A percentile compares a stretch with the other conserved stretches of the same genome.
These are phyloP conservation scores for Drosophila multiciliata DNA, from an alignment of 2,888 invertebrate species.

Conservation along the genomic window DNA sequence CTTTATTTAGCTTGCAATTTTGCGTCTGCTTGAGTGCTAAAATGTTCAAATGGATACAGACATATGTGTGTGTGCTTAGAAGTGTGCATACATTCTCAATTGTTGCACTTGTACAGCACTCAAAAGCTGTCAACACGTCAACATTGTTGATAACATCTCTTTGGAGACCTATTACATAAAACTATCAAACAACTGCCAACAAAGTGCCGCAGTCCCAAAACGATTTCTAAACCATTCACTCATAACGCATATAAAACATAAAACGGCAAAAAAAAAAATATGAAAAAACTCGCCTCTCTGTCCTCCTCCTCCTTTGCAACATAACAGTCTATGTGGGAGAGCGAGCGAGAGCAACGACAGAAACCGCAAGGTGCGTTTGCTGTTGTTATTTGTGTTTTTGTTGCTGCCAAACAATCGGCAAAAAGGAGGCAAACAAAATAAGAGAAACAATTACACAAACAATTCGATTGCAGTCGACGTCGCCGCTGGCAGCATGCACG, in stretches of 20 bases:
- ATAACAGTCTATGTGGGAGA: slow-evolving; percentile 60
- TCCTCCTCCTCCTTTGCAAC: neutral
- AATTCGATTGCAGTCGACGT: slow-evolving; percentile 63
- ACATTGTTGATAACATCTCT: slow-evolving; percentile 58
- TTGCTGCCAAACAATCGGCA: slow-evolving; percentile 51
- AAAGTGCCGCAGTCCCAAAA: slow-evolving; percentile 67
- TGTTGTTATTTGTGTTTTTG: slow-evolving; percentile 53
- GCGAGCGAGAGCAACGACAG: slow-evolving; percentile 50
- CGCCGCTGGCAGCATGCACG: slow-evolving; percentile 49
- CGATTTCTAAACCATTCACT: slow-evolving; percentile 74
- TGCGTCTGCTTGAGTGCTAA: slow-evolving; percentile 7
- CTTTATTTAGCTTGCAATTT: neutral
- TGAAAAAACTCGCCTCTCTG: slow-evolving; percentile 28
- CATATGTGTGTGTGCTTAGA: neutral
- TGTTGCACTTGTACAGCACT: slow-evolving; percentile 51
- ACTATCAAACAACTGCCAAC: slow-evolving; percentile 59
- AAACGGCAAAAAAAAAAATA: slow-evolving; percentile 14
- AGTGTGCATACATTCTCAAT: slow-evolving; percentile 34
- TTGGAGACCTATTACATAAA: slow-evolving; percentile 59
- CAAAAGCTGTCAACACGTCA: slow-evolving; percentile 53
- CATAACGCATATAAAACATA: slow-evolving; percentile 57
- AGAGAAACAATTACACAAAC: slow-evolving; percentile 72
- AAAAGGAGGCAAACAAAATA: slow-evolving; percentile 44
- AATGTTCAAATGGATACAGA: neutral
- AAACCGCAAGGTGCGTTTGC: slow-evolving; percentile 80